Conservation (phyloP, 2,113 vertebrate genomes). For the Mesitornis unicolor region DNA sequence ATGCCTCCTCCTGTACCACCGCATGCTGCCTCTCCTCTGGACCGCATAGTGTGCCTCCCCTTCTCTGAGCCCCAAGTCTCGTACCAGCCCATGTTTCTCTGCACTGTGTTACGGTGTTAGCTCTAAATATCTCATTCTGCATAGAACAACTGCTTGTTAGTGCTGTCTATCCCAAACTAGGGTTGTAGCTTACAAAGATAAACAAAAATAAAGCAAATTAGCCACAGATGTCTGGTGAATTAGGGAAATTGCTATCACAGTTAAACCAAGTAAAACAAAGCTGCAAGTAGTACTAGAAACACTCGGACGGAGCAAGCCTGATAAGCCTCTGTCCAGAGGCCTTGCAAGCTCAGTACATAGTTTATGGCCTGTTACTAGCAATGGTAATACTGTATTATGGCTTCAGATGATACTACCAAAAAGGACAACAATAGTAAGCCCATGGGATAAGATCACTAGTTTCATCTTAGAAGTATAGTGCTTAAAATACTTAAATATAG, state of each 20-base stretch:
- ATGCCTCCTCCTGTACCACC: neutral
- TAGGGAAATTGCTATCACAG: too few relatives aligned
- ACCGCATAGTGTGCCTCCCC: accelerated
- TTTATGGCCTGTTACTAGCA: neutral
- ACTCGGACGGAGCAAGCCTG: neutral
- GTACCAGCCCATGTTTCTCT: neutral
- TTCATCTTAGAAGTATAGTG: neutral
- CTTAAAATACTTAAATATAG: neutral
- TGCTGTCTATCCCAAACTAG: too few relatives aligned
- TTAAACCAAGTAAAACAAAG: too few relatives aligned
- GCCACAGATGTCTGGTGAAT: too few relatives aligned
- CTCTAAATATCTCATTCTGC: too few relatives aligned
- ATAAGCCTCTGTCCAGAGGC: neutral
- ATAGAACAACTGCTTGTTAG: too few relatives aligned
- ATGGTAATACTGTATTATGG: neutral
- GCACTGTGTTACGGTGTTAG: neutral
- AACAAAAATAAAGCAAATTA: too few relatives aligned
- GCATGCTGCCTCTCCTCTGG: neutral
- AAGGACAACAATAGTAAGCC: neutral
- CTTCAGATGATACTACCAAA: neutral
- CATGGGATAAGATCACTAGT: neutral
- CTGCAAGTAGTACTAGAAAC: too few relatives aligned
- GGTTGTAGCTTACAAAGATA: too few relatives aligned
- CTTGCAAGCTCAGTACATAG: neutral
- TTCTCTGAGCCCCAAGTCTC: neutral